phyloP scores from a whole-genome alignment of 2,888 invertebrate genomes.

The Schrankia costaestrigalis region DNA sequence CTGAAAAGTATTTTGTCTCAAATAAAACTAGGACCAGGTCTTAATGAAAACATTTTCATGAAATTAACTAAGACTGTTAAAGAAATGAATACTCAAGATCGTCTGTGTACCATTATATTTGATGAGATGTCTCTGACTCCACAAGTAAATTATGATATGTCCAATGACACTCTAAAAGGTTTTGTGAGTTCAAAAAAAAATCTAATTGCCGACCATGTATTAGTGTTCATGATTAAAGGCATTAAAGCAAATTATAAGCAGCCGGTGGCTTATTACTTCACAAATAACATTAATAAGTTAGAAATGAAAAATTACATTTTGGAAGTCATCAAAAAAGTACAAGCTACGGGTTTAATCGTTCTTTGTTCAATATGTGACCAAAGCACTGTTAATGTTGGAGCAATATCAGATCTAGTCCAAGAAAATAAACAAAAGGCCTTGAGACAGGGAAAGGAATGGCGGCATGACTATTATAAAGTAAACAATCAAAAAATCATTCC shows the following conservation, averaged over 20 bases:
- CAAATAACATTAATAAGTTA: slow-evolving; percentile 14
- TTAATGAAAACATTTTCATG: background rate
- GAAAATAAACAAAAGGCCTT: slow-evolving; percentile 20
- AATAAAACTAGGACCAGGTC: background rate
- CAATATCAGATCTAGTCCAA: slow-evolving; percentile 20
- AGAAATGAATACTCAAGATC: background rate
- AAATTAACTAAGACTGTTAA: background rate
- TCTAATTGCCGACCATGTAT: slow-evolving; percentile 15
- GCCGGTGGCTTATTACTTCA: slow-evolving; percentile 33
- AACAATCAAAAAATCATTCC: slow-evolving; percentile 20
- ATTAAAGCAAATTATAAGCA: slow-evolving; percentile 24
- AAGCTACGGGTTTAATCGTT: slow-evolving; percentile 14
- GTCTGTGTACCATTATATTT: slow-evolving; percentile 3
- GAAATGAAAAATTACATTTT: slow-evolving; percentile 22
- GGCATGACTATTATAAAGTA: slow-evolving; percentile 15
- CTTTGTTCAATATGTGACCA: slow-evolving; percentile 30
- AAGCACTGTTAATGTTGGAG: slow-evolving; percentile 26
- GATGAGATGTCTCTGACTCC: slow-evolving; percentile 5
- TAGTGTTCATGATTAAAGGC: slow-evolving; percentile 32
- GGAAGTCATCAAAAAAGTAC: slow-evolving; percentile 14
- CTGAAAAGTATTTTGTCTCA: background rate
- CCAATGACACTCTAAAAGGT: background rate
- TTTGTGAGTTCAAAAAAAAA: background rate
- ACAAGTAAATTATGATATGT: background rate
- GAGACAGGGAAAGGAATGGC: slow-evolving; percentile 14